Conservation (phyloP, 2,113 vertebrate genomes). For the Microcebus jonahi region DNA sequence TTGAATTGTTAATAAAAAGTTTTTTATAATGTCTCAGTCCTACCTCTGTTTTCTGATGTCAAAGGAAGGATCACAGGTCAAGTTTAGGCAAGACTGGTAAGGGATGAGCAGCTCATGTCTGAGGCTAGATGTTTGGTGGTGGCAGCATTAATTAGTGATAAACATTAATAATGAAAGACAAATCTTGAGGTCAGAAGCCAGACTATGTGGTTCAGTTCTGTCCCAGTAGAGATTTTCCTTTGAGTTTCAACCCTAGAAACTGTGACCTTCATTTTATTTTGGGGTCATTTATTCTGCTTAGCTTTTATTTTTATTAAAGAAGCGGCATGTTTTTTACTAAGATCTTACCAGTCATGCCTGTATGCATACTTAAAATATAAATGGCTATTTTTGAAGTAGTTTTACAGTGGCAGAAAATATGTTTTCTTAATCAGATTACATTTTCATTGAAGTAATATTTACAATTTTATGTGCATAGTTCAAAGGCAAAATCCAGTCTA, state of each 20-base stretch:
- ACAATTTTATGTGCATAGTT: neutral
- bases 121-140: neutral
- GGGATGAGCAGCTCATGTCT: neutral
- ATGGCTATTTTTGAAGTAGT: neutral
- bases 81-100: neutral
- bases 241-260: neutral
- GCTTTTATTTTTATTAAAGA: conserved; percentile 44
- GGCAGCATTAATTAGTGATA: neutral
- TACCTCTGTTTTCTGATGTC: conserved; percentile 13
- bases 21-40: neutral
- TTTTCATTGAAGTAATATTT: conserved; percentile 45
- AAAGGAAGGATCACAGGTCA: neutral
- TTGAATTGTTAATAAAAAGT: conserved; percentile 5
- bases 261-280: neutral
- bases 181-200: neutral
- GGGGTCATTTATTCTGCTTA: neutral
- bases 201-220: neutral
- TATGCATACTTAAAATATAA: conserved; percentile 34
- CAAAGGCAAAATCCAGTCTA: neutral
- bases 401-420: neutral
- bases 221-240: neutral
- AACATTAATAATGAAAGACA: neutral
- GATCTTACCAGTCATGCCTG: neutral
- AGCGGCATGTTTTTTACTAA: neutral
- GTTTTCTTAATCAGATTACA: conserved; percentile 2